These are phyloP conservation scores for Pseudanteris insignis DNA, from an alignment of 2,888 invertebrate species.

Conservation along the genomic window DNA sequence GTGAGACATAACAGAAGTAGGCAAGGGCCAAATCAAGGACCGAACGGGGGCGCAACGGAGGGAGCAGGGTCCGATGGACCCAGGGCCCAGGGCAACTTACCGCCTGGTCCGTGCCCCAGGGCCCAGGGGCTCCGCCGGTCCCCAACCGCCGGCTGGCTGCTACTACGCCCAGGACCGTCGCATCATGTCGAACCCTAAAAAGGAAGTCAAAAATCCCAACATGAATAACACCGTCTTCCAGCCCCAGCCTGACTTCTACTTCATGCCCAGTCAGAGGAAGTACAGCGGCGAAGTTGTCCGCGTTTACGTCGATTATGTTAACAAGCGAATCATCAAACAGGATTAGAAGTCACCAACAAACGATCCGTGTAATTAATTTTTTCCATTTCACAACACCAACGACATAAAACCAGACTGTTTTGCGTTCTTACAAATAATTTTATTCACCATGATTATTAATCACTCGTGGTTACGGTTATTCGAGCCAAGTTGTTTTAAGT, in stretches of 20 bases:
- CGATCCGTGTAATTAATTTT: no score
- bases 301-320: conserved; percentile 85
- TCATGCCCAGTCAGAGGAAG: conserved; percentile 93
- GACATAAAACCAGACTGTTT: no score
- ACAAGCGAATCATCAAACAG: conserved; percentile 70
- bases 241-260: conserved; percentile 88
- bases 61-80: conserved; percentile 46
- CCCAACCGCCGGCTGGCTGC: conserved; percentile 59
- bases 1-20: neutral
- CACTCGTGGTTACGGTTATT: no score
- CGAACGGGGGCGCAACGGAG: no score
- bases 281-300: conserved; percentile 90
- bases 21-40: no score
- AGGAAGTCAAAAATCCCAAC: conserved; percentile 51
- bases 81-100: conserved; percentile 73
- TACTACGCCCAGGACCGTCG: conserved; percentile 71
- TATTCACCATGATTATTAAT: no score
- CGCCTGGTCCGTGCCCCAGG: conserved; percentile 78
- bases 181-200: conserved; percentile 59
- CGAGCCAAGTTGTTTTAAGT: no score
- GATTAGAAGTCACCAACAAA: no score
- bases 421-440: no score
- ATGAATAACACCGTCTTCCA: conserved; percentile 54
- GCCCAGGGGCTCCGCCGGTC: conserved; percentile 62
- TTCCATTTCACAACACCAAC: no score